Evolutionary conservation across 2,888 invertebrate genomes (phyloP).

Genomic region (Caenorhabditis doughertyi): DNA sequence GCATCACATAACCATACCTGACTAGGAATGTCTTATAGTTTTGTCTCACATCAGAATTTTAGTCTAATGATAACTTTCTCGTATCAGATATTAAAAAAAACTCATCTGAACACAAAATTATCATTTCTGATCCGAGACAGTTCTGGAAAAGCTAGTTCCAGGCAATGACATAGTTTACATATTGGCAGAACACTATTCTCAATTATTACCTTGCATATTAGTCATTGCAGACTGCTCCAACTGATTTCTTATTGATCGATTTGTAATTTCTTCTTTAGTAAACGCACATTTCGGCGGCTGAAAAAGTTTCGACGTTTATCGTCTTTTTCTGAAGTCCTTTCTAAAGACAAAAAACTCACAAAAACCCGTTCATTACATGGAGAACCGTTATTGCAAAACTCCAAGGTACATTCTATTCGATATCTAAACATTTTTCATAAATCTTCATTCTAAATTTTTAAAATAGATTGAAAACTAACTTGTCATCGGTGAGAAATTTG

Average conservation of each 20-base stretch:
- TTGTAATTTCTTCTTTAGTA: conserved; percentile 72
- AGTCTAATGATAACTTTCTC: too few species aligned
- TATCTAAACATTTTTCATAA: conserved; percentile 42
- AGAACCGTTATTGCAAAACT: conserved; percentile 67
- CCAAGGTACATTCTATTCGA: conserved; percentile 70
- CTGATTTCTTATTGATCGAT: conserved; percentile 51
- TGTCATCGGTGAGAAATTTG: conserved; percentile 70
- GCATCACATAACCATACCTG: too few species aligned
- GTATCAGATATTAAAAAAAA: too few species aligned
- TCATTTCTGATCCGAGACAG: too few species aligned
- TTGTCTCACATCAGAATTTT: too few species aligned
- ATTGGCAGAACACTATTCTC: not conserved
- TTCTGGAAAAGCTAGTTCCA: too few species aligned
- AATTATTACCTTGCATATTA: conserved; percentile 46
- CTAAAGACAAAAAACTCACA: conserved; percentile 40
- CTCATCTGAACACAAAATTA: too few species aligned
- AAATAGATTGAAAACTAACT: conserved; percentile 32
- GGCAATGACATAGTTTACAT: too few species aligned
- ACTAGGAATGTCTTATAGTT: too few species aligned
- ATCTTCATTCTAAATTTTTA: not conserved
- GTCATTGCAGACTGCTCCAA: conserved; percentile 40
- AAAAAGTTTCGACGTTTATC: too few species aligned
- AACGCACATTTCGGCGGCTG: conserved; percentile 76
- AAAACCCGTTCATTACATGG: conserved; percentile 59
- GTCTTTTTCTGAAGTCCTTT: not conserved